Evolutionary conservation across 2,888 invertebrate species (phyloP).

Genomic region (Morpho deidamia): DNA sequence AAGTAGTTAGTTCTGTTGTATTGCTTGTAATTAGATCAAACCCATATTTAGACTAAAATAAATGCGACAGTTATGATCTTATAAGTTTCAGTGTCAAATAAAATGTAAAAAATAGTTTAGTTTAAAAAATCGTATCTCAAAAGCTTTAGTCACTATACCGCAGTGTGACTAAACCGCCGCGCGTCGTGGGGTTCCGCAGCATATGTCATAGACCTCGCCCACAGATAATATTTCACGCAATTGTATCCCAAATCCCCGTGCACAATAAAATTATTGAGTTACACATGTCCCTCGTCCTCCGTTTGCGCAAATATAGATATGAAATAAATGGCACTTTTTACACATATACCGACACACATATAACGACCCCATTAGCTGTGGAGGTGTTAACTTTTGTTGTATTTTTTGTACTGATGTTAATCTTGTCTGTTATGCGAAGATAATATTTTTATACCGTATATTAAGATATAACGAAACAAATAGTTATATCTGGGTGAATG

Average conservation of each 20-base stretch:
- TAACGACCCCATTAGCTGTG: slow-evolving; percentile 54
- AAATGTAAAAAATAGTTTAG: no score
- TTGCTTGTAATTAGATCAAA: no score
- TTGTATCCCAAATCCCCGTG: slow-evolving; percentile 55
- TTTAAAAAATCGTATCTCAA: not conserved
- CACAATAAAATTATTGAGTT: slow-evolving; percentile 59
- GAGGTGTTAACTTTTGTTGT: slow-evolving; percentile 43
- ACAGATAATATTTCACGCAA: slow-evolving; percentile 65
- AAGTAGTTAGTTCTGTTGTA: no score
- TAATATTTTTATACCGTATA: no score
- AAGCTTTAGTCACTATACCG: slow-evolving; percentile 7
- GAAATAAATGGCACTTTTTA: slow-evolving; percentile 54
- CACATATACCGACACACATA: no score
- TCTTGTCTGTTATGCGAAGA: not conserved
- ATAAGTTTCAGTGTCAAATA: no score
- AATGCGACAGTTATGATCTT: no score
- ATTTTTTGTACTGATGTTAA: slow-evolving; percentile 18
- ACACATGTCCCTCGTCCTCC: slow-evolving; percentile 47
- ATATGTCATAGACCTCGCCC: slow-evolving; percentile 46
- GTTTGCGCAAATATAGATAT: slow-evolving; percentile 68
- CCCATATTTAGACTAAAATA: no score
- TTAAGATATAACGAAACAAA: no score
- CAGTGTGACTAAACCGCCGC: slow-evolving; percentile 23
- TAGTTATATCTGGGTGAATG: no score
- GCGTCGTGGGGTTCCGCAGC: slow-evolving; percentile 39